phyloP scores from a whole-genome alignment of 2,888 invertebrate genomes.

The Mantis religiosa region DNA sequence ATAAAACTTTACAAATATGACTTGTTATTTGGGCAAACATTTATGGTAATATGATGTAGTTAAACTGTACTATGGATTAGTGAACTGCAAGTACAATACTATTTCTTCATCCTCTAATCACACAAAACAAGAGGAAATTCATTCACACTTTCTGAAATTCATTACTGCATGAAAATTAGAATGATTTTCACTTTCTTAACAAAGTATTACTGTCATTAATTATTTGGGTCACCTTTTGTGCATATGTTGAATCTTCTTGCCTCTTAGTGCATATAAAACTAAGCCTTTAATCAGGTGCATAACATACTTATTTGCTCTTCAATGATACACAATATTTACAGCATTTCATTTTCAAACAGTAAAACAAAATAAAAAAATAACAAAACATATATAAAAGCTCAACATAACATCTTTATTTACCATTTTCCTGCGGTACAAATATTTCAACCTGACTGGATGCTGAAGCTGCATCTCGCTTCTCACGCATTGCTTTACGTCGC shows the following conservation, averaged over 20 bases:
- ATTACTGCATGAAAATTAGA: too few species aligned
- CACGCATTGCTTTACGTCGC: conserved; percentile 57
- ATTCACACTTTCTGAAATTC: too few species aligned
- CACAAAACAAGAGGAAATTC: too few species aligned
- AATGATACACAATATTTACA: not conserved
- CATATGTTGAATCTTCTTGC: not conserved
- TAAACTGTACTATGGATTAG: too few species aligned
- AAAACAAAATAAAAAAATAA: not conserved
- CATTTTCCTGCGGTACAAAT: conserved; percentile 27
- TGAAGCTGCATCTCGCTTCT: conserved; percentile 20
- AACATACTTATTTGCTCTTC: not conserved
- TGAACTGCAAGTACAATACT: too few species aligned
- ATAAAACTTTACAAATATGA: too few species aligned
- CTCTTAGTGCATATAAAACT: not conserved
- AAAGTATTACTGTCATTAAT: too few species aligned
- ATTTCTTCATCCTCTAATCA: too few species aligned
- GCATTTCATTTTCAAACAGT: not conserved
- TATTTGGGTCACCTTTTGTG: not conserved
- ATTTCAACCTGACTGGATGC: conserved; percentile 22
- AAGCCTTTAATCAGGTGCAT: not conserved
- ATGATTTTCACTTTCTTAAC: too few species aligned
- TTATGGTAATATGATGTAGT: too few species aligned
- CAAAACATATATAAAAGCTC: not conserved
- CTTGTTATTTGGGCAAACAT: too few species aligned
- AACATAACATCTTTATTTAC: conserved; percentile 12